Evolutionary conservation across 2,888 invertebrate genomes (phyloP).

Genomic region (Platycheirus albimanus): DNA sequence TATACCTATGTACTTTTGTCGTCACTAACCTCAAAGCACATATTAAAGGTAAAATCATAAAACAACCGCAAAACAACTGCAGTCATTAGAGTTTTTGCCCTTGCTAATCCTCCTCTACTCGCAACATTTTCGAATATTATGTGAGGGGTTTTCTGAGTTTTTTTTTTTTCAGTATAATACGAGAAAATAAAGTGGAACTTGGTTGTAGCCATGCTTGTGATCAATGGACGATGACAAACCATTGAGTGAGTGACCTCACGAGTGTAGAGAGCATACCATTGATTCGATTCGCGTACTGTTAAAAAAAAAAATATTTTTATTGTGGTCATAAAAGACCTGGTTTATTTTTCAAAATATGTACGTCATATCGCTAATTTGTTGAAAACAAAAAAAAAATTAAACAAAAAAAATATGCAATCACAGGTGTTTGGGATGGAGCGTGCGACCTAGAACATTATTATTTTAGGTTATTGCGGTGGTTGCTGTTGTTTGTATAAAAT

Average conservation of each 20-base stretch:
- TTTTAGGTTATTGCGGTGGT: conserved; percentile 19
- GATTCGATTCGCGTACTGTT: not conserved
- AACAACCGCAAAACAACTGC: conserved; percentile 7
- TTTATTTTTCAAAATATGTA: not conserved
- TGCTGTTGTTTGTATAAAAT: conserved; percentile 11
- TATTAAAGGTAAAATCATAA: not conserved
- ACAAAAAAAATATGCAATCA: conserved; percentile 24
- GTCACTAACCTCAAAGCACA: conserved; percentile 13
- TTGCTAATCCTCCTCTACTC: too few species aligned
- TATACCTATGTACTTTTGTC: not conserved
- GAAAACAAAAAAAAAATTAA: not conserved
- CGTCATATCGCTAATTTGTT: conserved; percentile 5
- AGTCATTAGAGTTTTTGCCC: not conserved
- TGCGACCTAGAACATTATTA: conserved; percentile 51
- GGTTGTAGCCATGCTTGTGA: not conserved
- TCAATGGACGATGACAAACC: not conserved
- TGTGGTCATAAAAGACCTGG: not conserved
- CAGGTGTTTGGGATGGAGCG: conserved; percentile 22
- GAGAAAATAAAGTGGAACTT: not conserved
- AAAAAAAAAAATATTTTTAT: not conserved
- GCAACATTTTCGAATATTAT: too few species aligned
- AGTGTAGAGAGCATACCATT: not conserved
- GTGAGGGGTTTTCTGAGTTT: not conserved
- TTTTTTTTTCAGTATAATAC: not conserved
- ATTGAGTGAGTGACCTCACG: not conserved